A percentile compares a stretch with the other conserved stretches of the same genome.
Evolutionary conservation across 2,888 invertebrate species (phyloP).

Genomic region (Gasteruption jaculator): DNA sequence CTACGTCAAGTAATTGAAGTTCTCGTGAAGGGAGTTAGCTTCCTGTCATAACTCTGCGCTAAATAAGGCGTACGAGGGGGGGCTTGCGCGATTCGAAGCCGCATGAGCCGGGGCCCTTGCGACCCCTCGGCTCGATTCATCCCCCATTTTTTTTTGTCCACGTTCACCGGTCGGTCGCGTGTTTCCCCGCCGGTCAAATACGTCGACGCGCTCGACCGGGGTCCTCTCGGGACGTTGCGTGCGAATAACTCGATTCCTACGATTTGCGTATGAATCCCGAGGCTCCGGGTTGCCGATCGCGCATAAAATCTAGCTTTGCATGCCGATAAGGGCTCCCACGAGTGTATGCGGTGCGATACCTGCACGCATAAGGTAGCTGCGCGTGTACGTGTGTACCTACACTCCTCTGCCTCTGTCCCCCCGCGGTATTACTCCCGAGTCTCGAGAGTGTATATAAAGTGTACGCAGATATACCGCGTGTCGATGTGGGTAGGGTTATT

Average conservation of each 20-base stretch:
- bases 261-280: conserved; percentile 37
- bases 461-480: conserved; percentile 39
- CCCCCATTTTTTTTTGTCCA: no score
- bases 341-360: conserved; percentile 16
- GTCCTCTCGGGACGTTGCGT: conserved; percentile 20
- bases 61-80: no score
- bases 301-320: conserved; percentile 43
- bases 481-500: conserved; percentile 51
- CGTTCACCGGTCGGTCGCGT: not conserved
- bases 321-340: conserved; percentile 37
- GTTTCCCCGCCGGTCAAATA: not conserved
- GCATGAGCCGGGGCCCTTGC: no score
- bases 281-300: conserved; percentile 33
- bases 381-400: conserved; percentile 15
- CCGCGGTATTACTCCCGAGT: not conserved
- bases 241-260: conserved; percentile 29
- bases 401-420: conserved; percentile 6
- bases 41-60: no score
- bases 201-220: conserved; percentile 8
- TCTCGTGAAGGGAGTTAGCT: no score
- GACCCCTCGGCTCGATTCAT: no score
- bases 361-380: conserved; percentile 18
- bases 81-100: no score
- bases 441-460: conserved; percentile 26
- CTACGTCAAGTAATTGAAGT: no score